A percentile compares a stretch with the other conserved stretches of the same genome.
Evolutionary conservation across 1,140 invertebrate species (phyloP).

Genomic region (Oryctes rhinoceros): DNA sequence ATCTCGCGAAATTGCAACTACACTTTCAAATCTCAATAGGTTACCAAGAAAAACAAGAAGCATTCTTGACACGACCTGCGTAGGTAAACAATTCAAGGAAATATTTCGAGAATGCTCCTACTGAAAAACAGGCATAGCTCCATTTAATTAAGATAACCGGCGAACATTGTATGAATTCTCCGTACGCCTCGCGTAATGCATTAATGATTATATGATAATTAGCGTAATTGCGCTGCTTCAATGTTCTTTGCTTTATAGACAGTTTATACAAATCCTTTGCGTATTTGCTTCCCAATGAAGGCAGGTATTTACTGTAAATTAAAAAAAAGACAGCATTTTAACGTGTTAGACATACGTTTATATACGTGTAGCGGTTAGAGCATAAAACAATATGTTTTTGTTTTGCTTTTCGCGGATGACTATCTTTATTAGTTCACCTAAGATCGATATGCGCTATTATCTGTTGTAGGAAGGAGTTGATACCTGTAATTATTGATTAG

Average conservation of each 20-base stretch:
- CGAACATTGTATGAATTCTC: neutral
- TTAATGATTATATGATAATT: slow-evolving; percentile 15
- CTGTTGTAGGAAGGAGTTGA: neutral
- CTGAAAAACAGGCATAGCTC: neutral
- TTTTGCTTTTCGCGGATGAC: no score
- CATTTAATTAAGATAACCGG: slow-evolving; percentile 33
- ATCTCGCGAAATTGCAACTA: neutral
- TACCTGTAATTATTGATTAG: slow-evolving; percentile 13
- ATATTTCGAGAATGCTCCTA: slow-evolving; percentile 16
- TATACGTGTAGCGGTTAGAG: neutral
- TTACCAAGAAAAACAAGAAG: neutral
- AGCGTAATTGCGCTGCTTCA: neutral
- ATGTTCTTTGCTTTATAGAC: slow-evolving; percentile 1
- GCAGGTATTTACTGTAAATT: no score
- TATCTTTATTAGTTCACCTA: no score
- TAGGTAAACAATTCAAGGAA: slow-evolving; percentile 6
- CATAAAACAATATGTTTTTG: no score
- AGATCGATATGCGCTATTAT: no score
- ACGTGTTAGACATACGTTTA: neutral
- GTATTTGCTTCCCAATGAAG: no score
- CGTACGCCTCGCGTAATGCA: slow-evolving; percentile 13
- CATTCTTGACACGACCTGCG: slow-evolving; percentile 20
- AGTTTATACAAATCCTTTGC: no score
- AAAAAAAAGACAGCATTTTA: no score
- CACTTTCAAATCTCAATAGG: neutral